phyloP scores from a whole-genome alignment of 1,140 invertebrate species.

The Brachionus calyciflorus region DNA sequence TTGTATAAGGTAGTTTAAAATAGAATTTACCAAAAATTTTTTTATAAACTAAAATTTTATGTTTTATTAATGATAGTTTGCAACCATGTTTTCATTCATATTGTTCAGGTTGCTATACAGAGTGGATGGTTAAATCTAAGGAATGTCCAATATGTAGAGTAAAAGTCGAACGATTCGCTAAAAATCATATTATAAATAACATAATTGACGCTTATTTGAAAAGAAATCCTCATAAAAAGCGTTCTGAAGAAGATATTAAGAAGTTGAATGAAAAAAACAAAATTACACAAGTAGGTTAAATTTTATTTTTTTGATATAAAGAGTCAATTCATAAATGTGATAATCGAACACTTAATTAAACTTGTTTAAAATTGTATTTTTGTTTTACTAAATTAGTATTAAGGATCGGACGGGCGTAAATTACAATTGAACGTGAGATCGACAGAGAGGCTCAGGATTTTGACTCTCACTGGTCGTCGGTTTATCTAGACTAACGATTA shows the following conservation, averaged over 20 bases:
- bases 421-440: too few relatives aligned
- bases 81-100: constrained; percentile 59
- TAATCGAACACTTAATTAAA: too few relatives aligned
- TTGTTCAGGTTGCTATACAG: constrained; percentile 58
- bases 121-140: constrained; percentile 57
- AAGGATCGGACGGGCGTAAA: too few relatives aligned
- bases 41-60: not conserved
- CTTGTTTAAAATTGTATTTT: too few relatives aligned
- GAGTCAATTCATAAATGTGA: too few relatives aligned
- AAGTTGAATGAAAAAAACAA: constrained; percentile 55
- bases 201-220: constrained; percentile 56
- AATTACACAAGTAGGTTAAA: constrained; percentile 54
- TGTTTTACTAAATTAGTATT: too few relatives aligned
- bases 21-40: not conserved
- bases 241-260: constrained; percentile 55
- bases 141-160: constrained; percentile 58
- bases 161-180: constrained; percentile 56
- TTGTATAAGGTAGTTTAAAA: constrained; percentile 55
- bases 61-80: constrained; percentile 52
- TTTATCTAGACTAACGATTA: too few relatives aligned
- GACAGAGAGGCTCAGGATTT: too few relatives aligned
- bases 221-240: constrained; percentile 50
- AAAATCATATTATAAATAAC: constrained; percentile 59
- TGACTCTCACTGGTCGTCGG: too few relatives aligned
- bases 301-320: not conserved